A percentile compares a stretch with the other conserved stretches of the same genome.
Evolutionary conservation across 1,140 invertebrate species (phyloP).

Genomic region (Gryon sp.): DNA sequence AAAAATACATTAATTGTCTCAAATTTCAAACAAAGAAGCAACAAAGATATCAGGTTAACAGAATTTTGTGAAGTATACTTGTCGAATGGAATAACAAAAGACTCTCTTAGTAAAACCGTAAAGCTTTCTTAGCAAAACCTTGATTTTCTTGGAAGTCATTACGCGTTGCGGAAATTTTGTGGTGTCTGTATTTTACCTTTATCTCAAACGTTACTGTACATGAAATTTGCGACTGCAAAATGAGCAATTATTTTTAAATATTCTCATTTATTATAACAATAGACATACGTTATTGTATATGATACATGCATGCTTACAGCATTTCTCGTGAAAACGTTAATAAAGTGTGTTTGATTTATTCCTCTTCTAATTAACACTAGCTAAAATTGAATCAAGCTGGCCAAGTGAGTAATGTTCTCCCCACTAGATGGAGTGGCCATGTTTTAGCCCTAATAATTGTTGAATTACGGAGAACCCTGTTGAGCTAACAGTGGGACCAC

Average conservation of each 20-base stretch:
- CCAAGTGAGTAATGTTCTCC: no score
- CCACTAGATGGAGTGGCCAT: no score
- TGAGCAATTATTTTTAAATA: constrained; percentile 29
- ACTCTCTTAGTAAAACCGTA: no score
- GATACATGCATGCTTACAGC: no score
- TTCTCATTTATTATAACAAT: not conserved
- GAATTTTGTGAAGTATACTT: constrained; percentile 24
- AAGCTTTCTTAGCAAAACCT: constrained; percentile 26
- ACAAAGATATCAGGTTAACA: constrained; percentile 29
- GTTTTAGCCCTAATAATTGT: no score
- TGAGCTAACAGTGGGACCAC: no score
- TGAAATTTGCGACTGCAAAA: constrained; percentile 8
- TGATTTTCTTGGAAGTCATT: constrained; percentile 56
- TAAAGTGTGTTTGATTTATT: no score
- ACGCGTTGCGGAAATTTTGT: constrained; percentile 39
- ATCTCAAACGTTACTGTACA: constrained; percentile 20
- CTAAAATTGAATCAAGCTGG: no score
- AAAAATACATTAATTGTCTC: constrained; percentile 3
- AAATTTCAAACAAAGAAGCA: constrained; percentile 14
- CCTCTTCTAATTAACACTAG: no score
- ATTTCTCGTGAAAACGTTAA: no score
- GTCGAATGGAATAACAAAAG: constrained; percentile 30
- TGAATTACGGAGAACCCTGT: no score
- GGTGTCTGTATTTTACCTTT: constrained; percentile 42
- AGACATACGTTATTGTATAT: not conserved